Evolutionary conservation across 2,888 invertebrate genomes (phyloP).

Genomic region (Trilocha varians): DNA sequence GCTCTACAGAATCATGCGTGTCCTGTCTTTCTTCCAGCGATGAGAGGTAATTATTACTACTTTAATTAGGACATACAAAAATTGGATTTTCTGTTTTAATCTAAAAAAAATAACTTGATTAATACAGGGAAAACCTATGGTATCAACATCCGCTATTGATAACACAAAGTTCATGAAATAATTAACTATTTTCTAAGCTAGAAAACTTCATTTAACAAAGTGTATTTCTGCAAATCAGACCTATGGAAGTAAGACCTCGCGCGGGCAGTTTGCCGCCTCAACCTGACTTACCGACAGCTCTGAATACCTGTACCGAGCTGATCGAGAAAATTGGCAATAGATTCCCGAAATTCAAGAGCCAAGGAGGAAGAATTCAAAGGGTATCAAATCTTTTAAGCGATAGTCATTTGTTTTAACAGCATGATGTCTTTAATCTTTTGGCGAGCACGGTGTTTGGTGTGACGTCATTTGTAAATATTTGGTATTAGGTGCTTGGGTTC

Average conservation of each 20-base stretch:
- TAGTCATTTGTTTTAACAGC: too few species aligned
- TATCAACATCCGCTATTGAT: too few species aligned
- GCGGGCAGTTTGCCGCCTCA: conserved; percentile 50
- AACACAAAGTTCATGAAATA: too few species aligned
- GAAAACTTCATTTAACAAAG: too few species aligned
- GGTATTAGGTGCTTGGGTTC: too few species aligned
- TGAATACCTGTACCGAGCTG: conserved; percentile 46
- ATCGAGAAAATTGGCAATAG: conserved; percentile 66
- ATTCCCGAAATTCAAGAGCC: conserved; percentile 64
- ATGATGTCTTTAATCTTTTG: conserved; percentile 16
- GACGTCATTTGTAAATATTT: too few species aligned
- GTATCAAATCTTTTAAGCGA: too few species aligned
- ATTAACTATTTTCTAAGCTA: too few species aligned
- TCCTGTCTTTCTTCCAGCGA: conserved; percentile 48
- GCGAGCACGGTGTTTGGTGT: conserved; percentile 5
- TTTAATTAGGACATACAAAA: too few species aligned
- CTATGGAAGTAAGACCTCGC: conserved; percentile 39
- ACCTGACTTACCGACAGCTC: conserved; percentile 26
- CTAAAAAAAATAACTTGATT: too few species aligned
- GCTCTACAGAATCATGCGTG: conserved; percentile 47
- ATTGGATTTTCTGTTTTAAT: too few species aligned
- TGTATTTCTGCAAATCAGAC: conserved; percentile 20
- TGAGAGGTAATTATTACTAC: conserved; percentile 43
- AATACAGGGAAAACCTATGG: too few species aligned
- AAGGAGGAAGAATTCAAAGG: conserved; percentile 75